These are phyloP conservation scores for Sebastolobus altivelis DNA, from an alignment of 2,797 vertebrate genomes.

Conservation along the genomic window DNA sequence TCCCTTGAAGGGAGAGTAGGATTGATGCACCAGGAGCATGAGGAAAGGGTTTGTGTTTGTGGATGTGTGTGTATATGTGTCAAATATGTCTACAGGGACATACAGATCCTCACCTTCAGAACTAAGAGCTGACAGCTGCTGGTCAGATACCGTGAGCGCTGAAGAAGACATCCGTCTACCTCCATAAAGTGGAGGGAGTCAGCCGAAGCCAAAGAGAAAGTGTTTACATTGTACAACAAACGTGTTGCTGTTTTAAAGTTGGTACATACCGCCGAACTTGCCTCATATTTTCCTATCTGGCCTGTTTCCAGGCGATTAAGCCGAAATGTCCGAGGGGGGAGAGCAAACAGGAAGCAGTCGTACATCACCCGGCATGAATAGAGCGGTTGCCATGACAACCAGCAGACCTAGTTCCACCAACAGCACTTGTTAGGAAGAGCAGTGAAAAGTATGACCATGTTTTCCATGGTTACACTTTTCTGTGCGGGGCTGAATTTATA, in stretches of 20 bases:
- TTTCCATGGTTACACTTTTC: constrained; percentile 28
- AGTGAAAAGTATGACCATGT: constrained; percentile 26
- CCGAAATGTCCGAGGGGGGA: constrained; percentile 55
- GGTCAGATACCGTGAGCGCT: constrained; percentile 50
- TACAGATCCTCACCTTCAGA: constrained; percentile 47
- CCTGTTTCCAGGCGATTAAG: constrained; percentile 50
- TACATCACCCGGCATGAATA: constrained; percentile 64
- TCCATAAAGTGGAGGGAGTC: constrained; percentile 30
- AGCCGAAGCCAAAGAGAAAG: constrained; percentile 14
- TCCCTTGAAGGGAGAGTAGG: constrained; percentile 34
- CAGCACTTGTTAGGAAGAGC: constrained; percentile 51
- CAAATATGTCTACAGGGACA: constrained; percentile 40
- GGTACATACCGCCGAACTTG: background rate
- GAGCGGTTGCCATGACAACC: constrained; percentile 69
- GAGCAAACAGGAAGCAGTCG: constrained; percentile 68
- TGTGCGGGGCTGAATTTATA: constrained; percentile 14
- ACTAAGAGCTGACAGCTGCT: constrained; percentile 58
- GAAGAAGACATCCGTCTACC: constrained; percentile 51
- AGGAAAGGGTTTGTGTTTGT: constrained; percentile 16
- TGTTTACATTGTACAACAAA: background rate
- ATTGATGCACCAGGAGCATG: constrained; percentile 29
- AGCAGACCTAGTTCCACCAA: constrained; percentile 61
- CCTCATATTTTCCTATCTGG: constrained; percentile 57
- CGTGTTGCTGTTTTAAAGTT: constrained; percentile 17
- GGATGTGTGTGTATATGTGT: constrained; percentile 19